A percentile compares a stretch with the other conserved stretches of the same genome.
phyloP scores from a whole-genome alignment of 1,140 invertebrate genomes.

The Drosophila nebulosa region DNA sequence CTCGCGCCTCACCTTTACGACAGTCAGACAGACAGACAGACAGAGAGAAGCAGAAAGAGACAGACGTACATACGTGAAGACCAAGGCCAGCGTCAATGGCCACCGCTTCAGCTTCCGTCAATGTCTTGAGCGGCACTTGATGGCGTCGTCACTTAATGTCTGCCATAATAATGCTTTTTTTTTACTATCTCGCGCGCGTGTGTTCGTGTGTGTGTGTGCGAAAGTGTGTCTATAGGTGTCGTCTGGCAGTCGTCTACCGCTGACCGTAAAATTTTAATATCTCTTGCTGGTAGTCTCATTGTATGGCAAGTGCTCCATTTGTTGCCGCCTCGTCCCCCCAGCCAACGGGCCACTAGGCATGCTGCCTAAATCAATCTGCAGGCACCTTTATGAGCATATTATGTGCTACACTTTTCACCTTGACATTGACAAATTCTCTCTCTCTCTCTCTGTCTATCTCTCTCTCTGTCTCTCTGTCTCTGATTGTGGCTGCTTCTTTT shows the following conservation, averaged over 20 bases:
- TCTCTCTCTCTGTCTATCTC: background rate
- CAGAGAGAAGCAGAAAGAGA: slow-evolving; percentile 13
- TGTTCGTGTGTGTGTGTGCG: slow-evolving; percentile 27
- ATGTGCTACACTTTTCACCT: slow-evolving; percentile 74
- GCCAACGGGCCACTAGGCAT: too few relatives aligned
- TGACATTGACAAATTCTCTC: slow-evolving; percentile 54
- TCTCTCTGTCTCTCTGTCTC: background rate
- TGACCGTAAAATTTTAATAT: slow-evolving; percentile 75
- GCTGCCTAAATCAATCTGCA: slow-evolving; percentile 61
- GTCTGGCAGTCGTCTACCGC: slow-evolving; percentile 66
- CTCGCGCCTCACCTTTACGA: slow-evolving; percentile 56
- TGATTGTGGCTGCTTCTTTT: slow-evolving; percentile 35
- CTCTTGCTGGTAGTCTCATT: slow-evolving; percentile 34
- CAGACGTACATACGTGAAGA: slow-evolving; percentile 7
- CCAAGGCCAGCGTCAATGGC: slow-evolving; percentile 41
- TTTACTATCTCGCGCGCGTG: slow-evolving; percentile 69
- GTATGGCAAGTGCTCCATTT: background rate
- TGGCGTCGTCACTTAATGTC: slow-evolving; percentile 56
- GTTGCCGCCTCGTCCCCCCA: background rate
- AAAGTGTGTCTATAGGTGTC: slow-evolving; percentile 61
- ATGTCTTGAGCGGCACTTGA: slow-evolving; percentile 56
- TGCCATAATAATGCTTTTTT: slow-evolving; percentile 78
- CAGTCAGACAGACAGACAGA: slow-evolving; percentile 6
- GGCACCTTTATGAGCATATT: slow-evolving; percentile 72
- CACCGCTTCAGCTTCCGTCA: slow-evolving; percentile 61